phyloP scores from a whole-genome alignment of 2,888 invertebrate genomes.

The Coelopa pilipes region DNA sequence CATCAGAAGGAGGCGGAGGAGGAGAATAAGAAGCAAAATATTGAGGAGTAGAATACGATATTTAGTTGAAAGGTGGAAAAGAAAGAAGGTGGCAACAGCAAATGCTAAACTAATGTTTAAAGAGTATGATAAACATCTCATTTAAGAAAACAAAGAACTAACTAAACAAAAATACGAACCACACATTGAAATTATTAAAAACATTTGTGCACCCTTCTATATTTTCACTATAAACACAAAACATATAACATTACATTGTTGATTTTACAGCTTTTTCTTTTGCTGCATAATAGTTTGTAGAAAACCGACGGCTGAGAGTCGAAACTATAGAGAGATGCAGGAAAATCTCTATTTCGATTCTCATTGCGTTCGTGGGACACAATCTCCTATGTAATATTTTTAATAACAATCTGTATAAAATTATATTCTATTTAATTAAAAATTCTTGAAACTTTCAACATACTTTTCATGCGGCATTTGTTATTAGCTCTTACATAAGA shows the following conservation, averaged over 20 bases:
- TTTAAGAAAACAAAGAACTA: conserved; percentile 2
- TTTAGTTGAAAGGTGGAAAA: too few relatives aligned
- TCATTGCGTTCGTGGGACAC: background rate
- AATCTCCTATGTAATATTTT: conserved; percentile 18
- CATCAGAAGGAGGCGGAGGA: too few relatives aligned
- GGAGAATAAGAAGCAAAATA: too few relatives aligned
- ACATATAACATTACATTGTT: conserved; percentile 22
- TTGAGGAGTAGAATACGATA: too few relatives aligned
- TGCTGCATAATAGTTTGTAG: conserved; percentile 9
- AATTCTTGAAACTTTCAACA: conserved; percentile 17
- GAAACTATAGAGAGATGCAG: background rate
- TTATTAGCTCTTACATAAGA: conserved; percentile 14
- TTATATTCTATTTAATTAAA: conserved; percentile 27
- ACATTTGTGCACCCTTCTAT: conserved; percentile 10
- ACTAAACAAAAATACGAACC: conserved; percentile 1
- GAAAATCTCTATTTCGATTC: background rate
- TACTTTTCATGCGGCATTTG: conserved; percentile 4
- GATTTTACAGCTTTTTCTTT: conserved; percentile 16
- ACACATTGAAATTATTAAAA: conserved; percentile 18
- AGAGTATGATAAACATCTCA: background rate
- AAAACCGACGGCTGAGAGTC: background rate
- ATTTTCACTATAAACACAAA: background rate
- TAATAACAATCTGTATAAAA: conserved; percentile 25
- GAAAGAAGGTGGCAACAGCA: too few relatives aligned
- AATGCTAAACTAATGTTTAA: too few relatives aligned